Base-by-base conservation (phyloP, 2,888 invertebrate genomes). In the Caenorhabditis sp. region DNA sequence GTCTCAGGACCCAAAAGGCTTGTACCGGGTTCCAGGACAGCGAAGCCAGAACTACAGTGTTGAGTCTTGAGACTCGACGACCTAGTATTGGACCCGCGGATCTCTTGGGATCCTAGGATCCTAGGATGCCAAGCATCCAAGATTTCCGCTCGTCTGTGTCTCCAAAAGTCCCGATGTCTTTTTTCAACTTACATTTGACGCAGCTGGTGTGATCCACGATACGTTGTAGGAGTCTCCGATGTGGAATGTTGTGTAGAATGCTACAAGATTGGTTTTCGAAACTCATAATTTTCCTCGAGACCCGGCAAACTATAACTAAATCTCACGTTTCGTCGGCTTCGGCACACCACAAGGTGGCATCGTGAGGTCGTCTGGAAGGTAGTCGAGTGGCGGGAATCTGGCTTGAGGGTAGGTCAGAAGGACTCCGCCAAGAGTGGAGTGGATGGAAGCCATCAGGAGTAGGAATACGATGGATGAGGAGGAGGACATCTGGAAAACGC, bases 331-430 rank as follows among this genome's bases (percentile, higher is more conserved):
- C 22, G 80, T 80, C 0, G 89, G 86, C 38, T 85, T 86, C 8
- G 91, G 90, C 19, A 91, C 88, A 35, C 91, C 91, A 61, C 91
- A 91, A 1, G 89, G 91, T 16, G 87, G 86, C 26, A 79, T 69
- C 6, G 91, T 91, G 8, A 90, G 75, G 26, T 88, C 86, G n/a
- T 85, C 86, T 63, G 91, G 90, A 31, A 91, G 77, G 63, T 89
- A 91, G 76, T 91, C 91, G 24, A 91, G 81, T 1, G 91, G 91
- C 4, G 91, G 91, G 59, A 87, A 91, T 10, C 91, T 66, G 3
- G 91, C 88, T 47, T 86, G 85, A 0, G 91, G 91, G 63, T 89
- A 91, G 1, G 89, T 88, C 16, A 91, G 79, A 24, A 83, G 70
- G 10, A 83, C 59, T 47, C 73, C 66, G 26, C 66, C 66, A 2